Evolutionary conservation across 2,113 vertebrate species (phyloP).

Genomic region (Tretioscincus oriximinensis): DNA sequence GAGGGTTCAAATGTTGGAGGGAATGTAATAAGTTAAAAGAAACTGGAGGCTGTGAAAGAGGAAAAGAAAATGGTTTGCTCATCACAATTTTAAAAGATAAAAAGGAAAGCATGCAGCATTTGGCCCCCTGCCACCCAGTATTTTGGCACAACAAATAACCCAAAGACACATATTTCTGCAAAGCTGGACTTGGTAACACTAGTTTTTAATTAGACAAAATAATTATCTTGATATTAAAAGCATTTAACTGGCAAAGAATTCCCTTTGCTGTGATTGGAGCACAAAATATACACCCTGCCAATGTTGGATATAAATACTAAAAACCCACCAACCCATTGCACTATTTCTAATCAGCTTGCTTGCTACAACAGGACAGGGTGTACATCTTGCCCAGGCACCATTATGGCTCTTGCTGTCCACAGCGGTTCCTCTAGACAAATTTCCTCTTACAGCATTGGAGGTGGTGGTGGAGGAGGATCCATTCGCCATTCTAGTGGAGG

Average conservation of each 20-base stretch:
- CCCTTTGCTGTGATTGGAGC: constrained; percentile 33
- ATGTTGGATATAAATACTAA: constrained; percentile 51
- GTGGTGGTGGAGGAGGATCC: constrained; percentile 44
- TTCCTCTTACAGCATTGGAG: constrained; percentile 27
- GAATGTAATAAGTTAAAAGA: constrained; percentile 23
- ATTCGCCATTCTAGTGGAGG: constrained; percentile 23
- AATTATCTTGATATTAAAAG: constrained; percentile 55
- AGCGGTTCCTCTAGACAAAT: constrained; percentile 40
- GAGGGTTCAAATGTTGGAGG: background rate
- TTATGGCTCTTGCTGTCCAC: constrained; percentile 56
- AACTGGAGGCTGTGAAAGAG: background rate
- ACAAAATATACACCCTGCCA: constrained; percentile 24
- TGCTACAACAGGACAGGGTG: background rate
- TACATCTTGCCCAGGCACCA: background rate
- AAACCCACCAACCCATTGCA: background rate
- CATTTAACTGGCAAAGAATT: constrained; percentile 35
- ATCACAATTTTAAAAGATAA: constrained; percentile 28
- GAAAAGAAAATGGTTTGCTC: background rate
- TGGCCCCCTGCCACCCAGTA: constrained; percentile 20
- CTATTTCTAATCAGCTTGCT: constrained; percentile 8
- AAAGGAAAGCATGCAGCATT: constrained; percentile 10
- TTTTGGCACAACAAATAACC: constrained; percentile 37
- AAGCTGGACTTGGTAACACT: constrained; percentile 26
- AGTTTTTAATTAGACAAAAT: constrained; percentile 38
- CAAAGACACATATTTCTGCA: constrained; percentile 46